These are phyloP conservation scores for Lasioglossum zephyrum DNA, from an alignment of 2,888 invertebrate species.

Conservation along the genomic window DNA sequence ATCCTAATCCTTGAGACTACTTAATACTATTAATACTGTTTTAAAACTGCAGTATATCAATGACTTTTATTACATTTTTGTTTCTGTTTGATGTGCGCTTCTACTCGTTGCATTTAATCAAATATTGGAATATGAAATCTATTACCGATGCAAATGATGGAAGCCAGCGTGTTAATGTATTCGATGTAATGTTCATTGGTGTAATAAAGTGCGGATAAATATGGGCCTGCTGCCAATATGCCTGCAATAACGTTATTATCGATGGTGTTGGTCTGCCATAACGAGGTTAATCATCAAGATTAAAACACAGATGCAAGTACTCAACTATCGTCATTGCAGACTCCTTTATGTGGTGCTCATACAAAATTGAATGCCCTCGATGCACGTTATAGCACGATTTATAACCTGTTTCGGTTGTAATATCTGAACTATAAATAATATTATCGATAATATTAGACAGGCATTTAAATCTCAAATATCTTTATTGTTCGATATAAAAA, in stretches of 20 bases:
- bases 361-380: no score
- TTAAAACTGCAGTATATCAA: no score
- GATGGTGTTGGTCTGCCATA: background rate
- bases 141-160: background rate
- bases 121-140: background rate
- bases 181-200: background rate
- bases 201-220: background rate
- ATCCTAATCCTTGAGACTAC: background rate
- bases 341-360: no score
- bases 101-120: background rate
- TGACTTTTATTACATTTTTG: background rate
- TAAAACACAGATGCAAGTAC: background rate
- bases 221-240: background rate
- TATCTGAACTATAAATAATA: no score
- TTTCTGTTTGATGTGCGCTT: background rate
- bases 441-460: no score
- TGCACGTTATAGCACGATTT: no score
- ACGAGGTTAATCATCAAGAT: conserved; percentile 8
- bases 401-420: no score
- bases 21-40: background rate
- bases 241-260: conserved; percentile 3
- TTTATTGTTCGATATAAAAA: no score
- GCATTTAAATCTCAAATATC: no score
- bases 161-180: background rate
- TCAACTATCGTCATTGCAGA: background rate